Conservation (phyloP, 2,797 vertebrate species). For the Semaprochilodus insignis region DNA sequence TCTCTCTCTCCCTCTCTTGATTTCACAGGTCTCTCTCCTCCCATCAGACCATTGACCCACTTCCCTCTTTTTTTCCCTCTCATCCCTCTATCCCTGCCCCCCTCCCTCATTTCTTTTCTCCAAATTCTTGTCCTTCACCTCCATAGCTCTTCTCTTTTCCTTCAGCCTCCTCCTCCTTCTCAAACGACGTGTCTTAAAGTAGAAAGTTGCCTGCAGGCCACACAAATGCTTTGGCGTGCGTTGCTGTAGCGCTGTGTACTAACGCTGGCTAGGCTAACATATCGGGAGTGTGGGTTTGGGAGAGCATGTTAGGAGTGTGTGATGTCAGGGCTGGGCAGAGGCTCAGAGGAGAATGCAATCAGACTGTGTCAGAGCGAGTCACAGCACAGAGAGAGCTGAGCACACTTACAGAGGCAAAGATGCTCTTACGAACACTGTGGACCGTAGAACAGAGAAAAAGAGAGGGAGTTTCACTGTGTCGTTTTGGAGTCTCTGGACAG, state of each 20-base stretch:
- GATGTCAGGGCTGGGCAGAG: background rate
- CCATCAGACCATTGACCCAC: conserved; percentile 82
- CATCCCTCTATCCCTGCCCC: conserved; percentile 57
- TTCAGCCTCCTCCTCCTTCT: conserved; percentile 18
- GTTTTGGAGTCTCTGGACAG: conserved; percentile 20
- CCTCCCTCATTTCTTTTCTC: conserved; percentile 69
- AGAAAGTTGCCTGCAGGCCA: conserved; percentile 39
- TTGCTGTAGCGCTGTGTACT: conserved; percentile 6
- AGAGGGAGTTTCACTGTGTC: conserved; percentile 41
- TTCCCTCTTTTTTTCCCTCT: conserved; percentile 70
- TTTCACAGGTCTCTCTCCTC: conserved; percentile 72
- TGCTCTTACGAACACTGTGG: background rate
- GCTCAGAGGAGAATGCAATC: conserved; percentile 11
- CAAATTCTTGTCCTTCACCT: conserved; percentile 55
- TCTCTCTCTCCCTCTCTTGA: conserved; percentile 33
- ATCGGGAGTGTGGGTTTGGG: background rate
- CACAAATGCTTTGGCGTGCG: conserved; percentile 35
- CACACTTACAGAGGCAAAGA: background rate
- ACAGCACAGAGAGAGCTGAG: background rate
- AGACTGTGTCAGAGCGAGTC: background rate
- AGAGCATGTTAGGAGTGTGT: conserved; percentile 1
- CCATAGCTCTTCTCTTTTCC: conserved; percentile 28
- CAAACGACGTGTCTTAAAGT: conserved; percentile 59
- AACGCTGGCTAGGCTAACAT: background rate
- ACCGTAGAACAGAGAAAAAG: conserved; percentile 52